Base-by-base conservation (phyloP, 2,888 invertebrate genomes). In the Volucella zonaria region DNA sequence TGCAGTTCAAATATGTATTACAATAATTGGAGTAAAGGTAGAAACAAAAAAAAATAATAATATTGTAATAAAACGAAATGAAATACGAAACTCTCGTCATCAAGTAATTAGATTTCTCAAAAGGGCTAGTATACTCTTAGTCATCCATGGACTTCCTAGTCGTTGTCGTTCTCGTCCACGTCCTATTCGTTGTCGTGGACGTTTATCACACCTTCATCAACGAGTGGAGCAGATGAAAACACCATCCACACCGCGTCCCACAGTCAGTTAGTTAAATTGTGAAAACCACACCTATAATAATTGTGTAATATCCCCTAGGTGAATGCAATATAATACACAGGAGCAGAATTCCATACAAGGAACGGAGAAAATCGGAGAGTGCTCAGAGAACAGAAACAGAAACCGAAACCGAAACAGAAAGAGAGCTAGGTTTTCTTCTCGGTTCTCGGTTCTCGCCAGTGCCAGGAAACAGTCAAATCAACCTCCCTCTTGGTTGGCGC, bases 271-370 rank as follows among this genome's bases (percentile, higher is more conserved):
- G 81, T 74, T 73, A 77, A 81, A 85, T 77, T 81, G 68, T 77
- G 82, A 86, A 87, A 87, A 87, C 87, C 87, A 87, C 87, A 87
- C 87, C 87, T 87, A 87, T 81, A 87, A 87, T 87, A 87, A 87
- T 87, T 87, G 87, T 87, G 87, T 87, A 87, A 87, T 87, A 86
- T 87, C 85, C 82, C 68, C 87, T 83, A 81, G 86, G 86, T 85
- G 79, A 80, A 87, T 85, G 85, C 85, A 85, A 73, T 85, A 85
- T 81, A 73, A 49, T 61, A 81, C 81, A 80, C 71, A 70, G 52
- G 40, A 47, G 18, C 61, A 78, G 73, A 73, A 79, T 52, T 58
- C 45, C 47, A 66, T 74, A 71, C 71, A 71, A 56, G 2, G 52
- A 47, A 61, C 45, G 42, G 56, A 45, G 51, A 59, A 56, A 23